These are phyloP conservation scores for Pangasius djambal DNA, from an alignment of 2,797 vertebrate genomes.

Conservation along the genomic window DNA sequence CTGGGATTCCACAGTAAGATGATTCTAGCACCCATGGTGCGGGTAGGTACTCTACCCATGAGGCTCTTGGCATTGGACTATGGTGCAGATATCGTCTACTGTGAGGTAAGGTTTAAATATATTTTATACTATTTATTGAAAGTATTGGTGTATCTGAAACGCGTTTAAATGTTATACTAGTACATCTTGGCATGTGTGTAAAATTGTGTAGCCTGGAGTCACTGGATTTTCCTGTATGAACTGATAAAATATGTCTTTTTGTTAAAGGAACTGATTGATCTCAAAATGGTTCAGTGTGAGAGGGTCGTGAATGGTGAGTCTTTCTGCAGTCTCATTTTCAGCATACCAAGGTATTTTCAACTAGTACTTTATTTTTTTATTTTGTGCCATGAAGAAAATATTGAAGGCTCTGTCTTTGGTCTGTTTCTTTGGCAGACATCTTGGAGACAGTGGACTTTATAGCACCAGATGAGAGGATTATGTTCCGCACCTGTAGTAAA, in stretches of 20 bases:
- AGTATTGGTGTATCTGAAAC: neutral
- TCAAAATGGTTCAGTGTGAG: constrained; percentile 92
- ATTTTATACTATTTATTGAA: neutral
- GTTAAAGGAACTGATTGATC: constrained; percentile 91
- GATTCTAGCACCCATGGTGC: constrained; percentile 93
- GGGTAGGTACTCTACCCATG: constrained; percentile 94
- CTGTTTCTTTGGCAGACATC: constrained; percentile 69
- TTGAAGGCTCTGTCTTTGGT: neutral
- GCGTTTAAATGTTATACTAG: neutral
- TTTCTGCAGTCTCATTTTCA: neutral
- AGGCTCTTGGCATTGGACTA: constrained; percentile 92
- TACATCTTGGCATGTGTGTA: neutral
- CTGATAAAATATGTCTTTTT: constrained; percentile 41
- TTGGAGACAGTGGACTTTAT: constrained; percentile 92
- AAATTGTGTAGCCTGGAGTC: neutral
- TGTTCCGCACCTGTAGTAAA: constrained; percentile 90
- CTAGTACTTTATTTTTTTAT: neutral
- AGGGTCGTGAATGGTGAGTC: constrained; percentile 86
- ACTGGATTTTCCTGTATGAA: neutral
- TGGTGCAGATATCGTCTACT: constrained; percentile 94
- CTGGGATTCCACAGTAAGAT: constrained; percentile 82
- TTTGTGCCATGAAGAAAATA: neutral
- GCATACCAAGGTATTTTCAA: neutral
- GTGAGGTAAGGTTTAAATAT: constrained; percentile 80
- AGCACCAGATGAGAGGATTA: constrained; percentile 89